Base-by-base conservation (phyloP, 2,113 vertebrate species). In the Microtus oregoni region DNA sequence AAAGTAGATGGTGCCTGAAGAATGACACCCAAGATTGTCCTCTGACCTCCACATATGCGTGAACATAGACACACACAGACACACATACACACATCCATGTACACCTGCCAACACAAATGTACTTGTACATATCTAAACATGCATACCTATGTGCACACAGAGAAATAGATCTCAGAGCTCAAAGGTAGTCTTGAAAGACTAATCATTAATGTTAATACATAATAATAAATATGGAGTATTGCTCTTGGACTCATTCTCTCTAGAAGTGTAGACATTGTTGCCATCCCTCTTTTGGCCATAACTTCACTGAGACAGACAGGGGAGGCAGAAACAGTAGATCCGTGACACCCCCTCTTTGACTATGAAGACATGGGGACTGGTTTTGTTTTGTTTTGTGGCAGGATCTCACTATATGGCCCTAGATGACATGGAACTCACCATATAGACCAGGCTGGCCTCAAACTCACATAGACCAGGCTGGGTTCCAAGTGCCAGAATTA, bases 131-230 rank as follows among this genome's bases (percentile, higher is more conserved):
- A 38, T 38, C 13, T 61, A 61, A 44, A 67, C 13, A 78, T 20
- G 26, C 30, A 79, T 26, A 55, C 50, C 4, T 24, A n/a, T 81
- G 30, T 86, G 63, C 30, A 86, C 17, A 86, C 63, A 30, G 7
- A 86, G 30, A 86, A 15, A 50, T 70, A 68, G 38, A 38, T 28
- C 7, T 17, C 17, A 50, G 32, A 92, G n/a, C 44, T 9, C 35
- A 94, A 65, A 94, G 70, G 61, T 35, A 44, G 17, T 82, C 85
- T 92, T 83, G 72, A 65, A 24, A 90, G 30, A 61, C 63, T 41
- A 89, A 20, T 28, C 77, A 81, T 52, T 67, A 77, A 89, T 3
- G 26, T 38, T 19, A 93, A 91, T 20, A 44, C 61, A 50, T 81
- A 78, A 73, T 90, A 68, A n/a, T 85, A 82, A 55, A 38, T 28